These are phyloP conservation scores for Limenitis camilla DNA, from an alignment of 2,888 invertebrate species.

Conservation along the genomic window DNA sequence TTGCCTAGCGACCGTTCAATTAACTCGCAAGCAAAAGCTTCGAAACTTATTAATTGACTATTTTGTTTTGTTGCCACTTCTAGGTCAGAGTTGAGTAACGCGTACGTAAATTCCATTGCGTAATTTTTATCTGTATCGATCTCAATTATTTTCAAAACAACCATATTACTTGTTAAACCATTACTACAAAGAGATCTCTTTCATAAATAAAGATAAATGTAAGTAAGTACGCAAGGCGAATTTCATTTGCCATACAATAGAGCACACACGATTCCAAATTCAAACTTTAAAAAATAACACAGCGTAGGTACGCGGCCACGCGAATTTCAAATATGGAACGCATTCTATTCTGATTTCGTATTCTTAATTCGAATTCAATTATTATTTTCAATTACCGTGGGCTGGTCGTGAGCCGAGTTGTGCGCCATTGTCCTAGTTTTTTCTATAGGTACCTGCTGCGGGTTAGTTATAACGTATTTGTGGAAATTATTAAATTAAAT, in stretches of 20 bases:
- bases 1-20: constrained; percentile 25
- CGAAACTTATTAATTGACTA: constrained; percentile 25
- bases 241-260: constrained; percentile 69
- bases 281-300: constrained; percentile 59
- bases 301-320: constrained; percentile 44
- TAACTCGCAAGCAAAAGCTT: constrained; percentile 24
- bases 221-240: constrained; percentile 50
- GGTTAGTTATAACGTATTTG: constrained; percentile 18
- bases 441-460: constrained; percentile 27
- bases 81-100: constrained; percentile 33
- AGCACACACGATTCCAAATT: constrained; percentile 69
- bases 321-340: constrained; percentile 63
- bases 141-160: constrained; percentile 50
- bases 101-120: constrained; percentile 38
- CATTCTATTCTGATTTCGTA: constrained; percentile 63
- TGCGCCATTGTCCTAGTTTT: constrained; percentile 54
- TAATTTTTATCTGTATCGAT: constrained; percentile 39
- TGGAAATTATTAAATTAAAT: constrained; percentile 16
- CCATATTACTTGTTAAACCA: constrained; percentile 26
- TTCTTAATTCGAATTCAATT: constrained; percentile 67
- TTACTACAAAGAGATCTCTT: constrained; percentile 1
- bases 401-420: constrained; percentile 41
- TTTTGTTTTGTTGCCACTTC: constrained; percentile 29
- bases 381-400: constrained; percentile 67
- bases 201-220: constrained; percentile 13